These are phyloP conservation scores for Cochlearius cochlearius DNA, from an alignment of 2,113 vertebrate genomes.

Conservation along the genomic window DNA sequence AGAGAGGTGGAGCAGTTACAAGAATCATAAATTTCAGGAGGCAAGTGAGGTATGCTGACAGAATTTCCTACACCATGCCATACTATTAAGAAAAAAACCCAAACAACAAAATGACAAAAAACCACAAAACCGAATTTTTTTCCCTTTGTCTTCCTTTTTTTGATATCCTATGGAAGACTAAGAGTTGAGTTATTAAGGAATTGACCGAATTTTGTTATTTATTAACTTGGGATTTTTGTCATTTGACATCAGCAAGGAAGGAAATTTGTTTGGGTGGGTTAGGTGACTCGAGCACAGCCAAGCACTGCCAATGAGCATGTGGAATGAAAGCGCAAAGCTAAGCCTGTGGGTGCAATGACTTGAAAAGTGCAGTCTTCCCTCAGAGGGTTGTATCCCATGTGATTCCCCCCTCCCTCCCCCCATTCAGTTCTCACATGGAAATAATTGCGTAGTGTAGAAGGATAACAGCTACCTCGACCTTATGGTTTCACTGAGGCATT, in stretches of 20 bases:
- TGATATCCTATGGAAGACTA: neutral
- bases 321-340: neutral
- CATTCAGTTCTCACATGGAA: neutral
- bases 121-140: neutral
- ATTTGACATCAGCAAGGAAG: neutral
- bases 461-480: too few species aligned
- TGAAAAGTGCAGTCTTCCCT: neutral
- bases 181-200: neutral
- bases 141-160: neutral
- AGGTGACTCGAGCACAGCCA: neutral
- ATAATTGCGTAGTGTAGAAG: neutral
- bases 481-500: neutral
- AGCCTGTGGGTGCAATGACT: neutral
- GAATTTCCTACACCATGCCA: neutral
- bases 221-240: neutral
- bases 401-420: neutral
- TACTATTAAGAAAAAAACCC: neutral
- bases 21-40: neutral
- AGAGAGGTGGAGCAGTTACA: neutral
- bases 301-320: rapidly evolving
- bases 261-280: neutral
- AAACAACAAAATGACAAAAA: neutral
- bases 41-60: neutral
- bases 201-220: neutral
- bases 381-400: neutral